Conservation (phyloP, 2,888 invertebrate species). For the Mamestra brassicae region DNA sequence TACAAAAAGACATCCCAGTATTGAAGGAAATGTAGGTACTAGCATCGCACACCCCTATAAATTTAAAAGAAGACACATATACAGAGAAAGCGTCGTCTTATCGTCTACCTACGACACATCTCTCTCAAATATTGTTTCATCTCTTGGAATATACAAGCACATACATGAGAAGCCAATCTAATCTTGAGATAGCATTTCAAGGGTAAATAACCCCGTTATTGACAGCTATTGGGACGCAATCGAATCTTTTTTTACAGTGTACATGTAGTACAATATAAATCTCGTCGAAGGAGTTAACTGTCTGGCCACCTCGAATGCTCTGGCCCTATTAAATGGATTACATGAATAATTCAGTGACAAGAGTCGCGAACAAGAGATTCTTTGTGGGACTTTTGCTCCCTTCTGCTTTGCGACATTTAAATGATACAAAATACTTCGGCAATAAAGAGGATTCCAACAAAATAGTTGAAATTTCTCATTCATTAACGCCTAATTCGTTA, state of each 20-base stretch:
- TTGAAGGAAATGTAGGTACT: constrained; percentile 12
- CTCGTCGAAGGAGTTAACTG: constrained; percentile 68
- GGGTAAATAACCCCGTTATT: constrained; percentile 61
- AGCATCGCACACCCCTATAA: constrained; percentile 10
- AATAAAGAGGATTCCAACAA: constrained; percentile 38
- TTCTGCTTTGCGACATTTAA: constrained; percentile 61
- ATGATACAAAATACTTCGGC: constrained; percentile 50
- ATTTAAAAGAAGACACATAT: constrained; percentile 32
- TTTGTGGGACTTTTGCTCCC: constrained; percentile 67
- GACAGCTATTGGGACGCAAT: constrained; percentile 62
- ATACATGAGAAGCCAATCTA: constrained; percentile 58
- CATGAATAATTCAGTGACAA: constrained; percentile 87
- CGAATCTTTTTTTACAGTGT: constrained; percentile 61
- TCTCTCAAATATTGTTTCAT: constrained; percentile 51
- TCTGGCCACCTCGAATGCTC: constrained; percentile 63
- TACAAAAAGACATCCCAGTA: constrained; percentile 32
- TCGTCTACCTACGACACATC: constrained; percentile 19
- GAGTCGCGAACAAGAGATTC: constrained; percentile 76
- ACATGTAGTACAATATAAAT: constrained; percentile 71
- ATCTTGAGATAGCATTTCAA: constrained; percentile 60
- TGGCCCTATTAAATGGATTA: constrained; percentile 85
- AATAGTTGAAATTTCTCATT: constrained; percentile 38
- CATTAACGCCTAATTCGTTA: constrained; percentile 50
- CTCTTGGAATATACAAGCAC: constrained; percentile 46
- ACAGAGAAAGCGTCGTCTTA: constrained; percentile 23